Conservation (phyloP, 1,140 invertebrate species). For the Asobara japonica region DNA sequence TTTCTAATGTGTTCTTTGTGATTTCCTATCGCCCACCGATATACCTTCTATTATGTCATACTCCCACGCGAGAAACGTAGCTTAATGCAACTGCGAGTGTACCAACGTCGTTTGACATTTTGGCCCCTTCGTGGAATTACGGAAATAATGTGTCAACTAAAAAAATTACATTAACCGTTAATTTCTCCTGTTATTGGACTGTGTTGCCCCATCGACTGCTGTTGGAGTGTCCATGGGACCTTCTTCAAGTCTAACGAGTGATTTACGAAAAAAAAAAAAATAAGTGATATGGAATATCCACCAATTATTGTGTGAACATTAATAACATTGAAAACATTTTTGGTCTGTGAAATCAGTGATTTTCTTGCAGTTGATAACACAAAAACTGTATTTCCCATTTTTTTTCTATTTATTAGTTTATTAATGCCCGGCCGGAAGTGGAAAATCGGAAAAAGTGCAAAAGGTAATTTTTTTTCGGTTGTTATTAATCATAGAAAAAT, state of each 20-base stretch:
- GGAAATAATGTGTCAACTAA: constrained; percentile 15
- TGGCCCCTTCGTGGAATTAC: constrained; percentile 20
- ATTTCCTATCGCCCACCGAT: constrained; percentile 26
- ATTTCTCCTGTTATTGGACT: neutral
- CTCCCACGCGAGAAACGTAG: constrained; percentile 56
- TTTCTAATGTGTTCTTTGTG: neutral
- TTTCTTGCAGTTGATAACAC: no score
- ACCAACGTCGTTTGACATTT: constrained; percentile 55
- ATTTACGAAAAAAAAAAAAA: neutral
- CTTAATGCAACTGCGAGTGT: constrained; percentile 39
- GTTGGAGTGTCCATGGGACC: neutral
- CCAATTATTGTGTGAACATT: neutral
- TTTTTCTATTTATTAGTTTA: neutral
- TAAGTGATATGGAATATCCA: neutral
- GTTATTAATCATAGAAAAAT: no score
- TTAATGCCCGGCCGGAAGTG: neutral
- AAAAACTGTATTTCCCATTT: no score
- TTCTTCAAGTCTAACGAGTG: neutral
- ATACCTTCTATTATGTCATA: constrained; percentile 56
- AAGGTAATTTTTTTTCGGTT: neutral
- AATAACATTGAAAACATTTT: neutral
- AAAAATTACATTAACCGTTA: neutral
- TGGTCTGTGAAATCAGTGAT: neutral
- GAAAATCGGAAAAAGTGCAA: neutral
- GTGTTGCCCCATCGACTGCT: neutral